These are phyloP conservation scores for Etheostoma spectabile DNA, from an alignment of 2,113 vertebrate species.

Conservation along the genomic window DNA sequence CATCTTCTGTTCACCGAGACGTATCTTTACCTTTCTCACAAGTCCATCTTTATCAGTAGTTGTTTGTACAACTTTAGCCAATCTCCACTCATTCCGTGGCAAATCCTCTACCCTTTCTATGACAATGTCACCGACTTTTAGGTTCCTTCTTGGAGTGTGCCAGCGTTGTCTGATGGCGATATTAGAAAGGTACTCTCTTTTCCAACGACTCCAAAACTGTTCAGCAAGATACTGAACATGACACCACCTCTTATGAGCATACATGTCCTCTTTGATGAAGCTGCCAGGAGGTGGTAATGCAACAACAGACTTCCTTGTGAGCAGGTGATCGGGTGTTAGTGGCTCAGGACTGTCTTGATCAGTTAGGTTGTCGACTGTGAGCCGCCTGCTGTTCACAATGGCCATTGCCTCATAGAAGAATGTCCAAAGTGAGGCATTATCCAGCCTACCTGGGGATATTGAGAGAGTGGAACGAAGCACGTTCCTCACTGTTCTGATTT, in stretches of 20 bases:
- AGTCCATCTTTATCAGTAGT: no score
- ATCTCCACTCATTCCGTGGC: no score
- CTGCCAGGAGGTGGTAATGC: not conserved
- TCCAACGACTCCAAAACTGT: not conserved
- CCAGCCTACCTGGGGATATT: not conserved
- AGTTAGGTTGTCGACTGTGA: not conserved
- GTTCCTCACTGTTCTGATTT: no score
- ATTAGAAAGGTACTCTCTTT: not conserved
- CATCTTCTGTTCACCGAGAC: no score
- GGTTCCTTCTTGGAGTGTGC: not conserved
- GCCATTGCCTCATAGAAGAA: not conserved
- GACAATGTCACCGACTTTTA: not conserved
- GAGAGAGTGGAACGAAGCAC: no score
- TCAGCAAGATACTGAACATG: not conserved
- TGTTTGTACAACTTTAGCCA: no score
- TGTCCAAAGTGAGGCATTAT: not conserved
- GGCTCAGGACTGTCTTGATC: not conserved
- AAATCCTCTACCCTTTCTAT: not conserved
- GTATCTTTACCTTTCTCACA: no score
- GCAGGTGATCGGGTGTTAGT: not conserved
- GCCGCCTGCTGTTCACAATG: not conserved
- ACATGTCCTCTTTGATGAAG: conserved; percentile 11
- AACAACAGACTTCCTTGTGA: not conserved
- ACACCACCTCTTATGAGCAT: conserved; percentile 1
- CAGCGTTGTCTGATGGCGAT: not conserved